Conservation (phyloP, 2,888 invertebrate genomes). For the Cantharis nigra region DNA sequence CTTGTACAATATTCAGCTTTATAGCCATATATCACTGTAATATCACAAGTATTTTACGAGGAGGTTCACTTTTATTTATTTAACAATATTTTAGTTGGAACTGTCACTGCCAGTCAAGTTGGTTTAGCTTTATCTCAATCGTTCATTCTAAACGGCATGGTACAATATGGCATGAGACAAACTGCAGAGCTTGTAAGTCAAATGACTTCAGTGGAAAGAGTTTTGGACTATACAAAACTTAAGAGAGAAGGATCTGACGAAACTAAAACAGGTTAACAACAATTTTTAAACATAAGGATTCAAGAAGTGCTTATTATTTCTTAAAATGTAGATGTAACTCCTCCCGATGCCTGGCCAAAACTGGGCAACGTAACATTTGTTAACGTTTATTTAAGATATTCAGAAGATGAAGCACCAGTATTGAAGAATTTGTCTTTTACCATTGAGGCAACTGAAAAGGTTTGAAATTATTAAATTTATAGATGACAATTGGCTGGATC, state of each 20-base stretch:
- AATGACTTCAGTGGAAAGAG: conserved; percentile 77
- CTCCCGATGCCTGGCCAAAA: conserved; percentile 58
- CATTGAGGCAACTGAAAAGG: conserved; percentile 69
- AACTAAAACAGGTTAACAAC: conserved; percentile 46
- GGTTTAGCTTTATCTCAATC: conserved; percentile 73
- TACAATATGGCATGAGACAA: conserved; percentile 78
- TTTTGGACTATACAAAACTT: conserved; percentile 75
- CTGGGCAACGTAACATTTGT: conserved; percentile 64
- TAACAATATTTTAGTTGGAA: conserved; percentile 22
- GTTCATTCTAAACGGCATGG: conserved; percentile 73
- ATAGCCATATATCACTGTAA: conserved; percentile 59
- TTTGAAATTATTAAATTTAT: conserved; percentile 41
- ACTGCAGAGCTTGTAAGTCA: conserved; percentile 73
- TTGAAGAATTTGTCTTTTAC: conserved; percentile 68
- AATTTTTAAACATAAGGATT: background rate
- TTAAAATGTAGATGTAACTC: background rate
- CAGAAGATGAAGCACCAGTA: conserved; percentile 65
- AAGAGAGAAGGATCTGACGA: conserved; percentile 68
- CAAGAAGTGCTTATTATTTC: background rate
- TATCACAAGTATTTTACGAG: conserved; percentile 24
- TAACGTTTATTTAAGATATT: conserved; percentile 67
- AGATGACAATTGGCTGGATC: no score
- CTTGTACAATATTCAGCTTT: conserved; percentile 66
- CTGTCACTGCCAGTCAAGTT: conserved; percentile 62
- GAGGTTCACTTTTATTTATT: background rate